Evolutionary conservation across 2,888 invertebrate genomes (phyloP), one percentile per base, ranked within the genome.

Genomic region (Thelaira solivaga): DNA sequence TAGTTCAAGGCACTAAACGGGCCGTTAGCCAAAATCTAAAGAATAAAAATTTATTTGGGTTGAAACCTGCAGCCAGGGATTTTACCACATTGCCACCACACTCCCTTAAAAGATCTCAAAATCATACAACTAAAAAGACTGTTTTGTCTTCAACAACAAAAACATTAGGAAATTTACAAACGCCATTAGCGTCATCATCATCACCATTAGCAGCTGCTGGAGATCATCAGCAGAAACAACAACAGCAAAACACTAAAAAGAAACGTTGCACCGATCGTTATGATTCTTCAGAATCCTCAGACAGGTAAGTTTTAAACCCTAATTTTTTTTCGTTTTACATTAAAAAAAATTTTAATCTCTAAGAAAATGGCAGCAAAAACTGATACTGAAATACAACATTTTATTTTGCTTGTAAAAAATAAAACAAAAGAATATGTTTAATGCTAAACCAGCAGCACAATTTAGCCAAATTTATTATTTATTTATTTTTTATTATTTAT

Each of bases 201-300:
- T 41, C 36, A 31, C 34, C 67, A 55, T 39, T 47, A 76, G 31
- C 72, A 49, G 41, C 39, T 0, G 34, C 24, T 20, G 20, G n/a
- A 31, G 43, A 76, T 47, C 72, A 29, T 36, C 26, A 65, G 7
- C 68, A 74, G 18, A 68, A 64, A 8, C 43, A 57, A 34, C 67
- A 76, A 39, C 61, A 59, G n/a, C 55, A 55, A 2, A 24, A 73
- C 53, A 39, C 47, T 62, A 95, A 82, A 90, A 96, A 88, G 91
- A 96, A 95, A 90, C 92, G 96, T 90, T 95, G 96, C 90, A 92
- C 94, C 89, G 95, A 96, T 92, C 93, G 96, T 91, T 96, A 95
- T 91, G 96, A 96, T 92, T 96, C 96, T 90, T 96, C 96, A 86
- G 96, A 96, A 91, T 96, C 96, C 87, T 96, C 96, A 90, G 96